A percentile compares a stretch with the other conserved stretches of the same genome.
Conservation (phyloP, 2,113 vertebrate genomes). For the Diadophis punctatus region DNA sequence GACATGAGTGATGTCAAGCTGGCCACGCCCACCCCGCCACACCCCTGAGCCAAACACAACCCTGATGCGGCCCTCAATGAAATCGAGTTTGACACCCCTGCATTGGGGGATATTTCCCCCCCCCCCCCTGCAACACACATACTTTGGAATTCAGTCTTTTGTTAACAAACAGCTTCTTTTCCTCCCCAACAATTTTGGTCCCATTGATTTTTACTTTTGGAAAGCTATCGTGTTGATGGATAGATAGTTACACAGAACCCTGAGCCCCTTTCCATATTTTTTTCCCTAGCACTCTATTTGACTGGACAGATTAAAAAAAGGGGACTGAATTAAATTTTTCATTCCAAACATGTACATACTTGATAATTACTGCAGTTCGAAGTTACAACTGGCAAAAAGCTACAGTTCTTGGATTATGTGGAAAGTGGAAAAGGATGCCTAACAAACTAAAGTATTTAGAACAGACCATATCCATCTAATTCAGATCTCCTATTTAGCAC, state of each 20-base stretch:
- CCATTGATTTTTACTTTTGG: not conserved
- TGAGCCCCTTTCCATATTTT: not conserved
- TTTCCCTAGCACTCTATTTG: not conserved
- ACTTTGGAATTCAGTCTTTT: not conserved
- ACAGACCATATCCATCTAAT: not conserved
- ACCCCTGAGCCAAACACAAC: no score
- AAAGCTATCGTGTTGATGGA: not conserved
- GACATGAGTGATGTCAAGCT: no score
- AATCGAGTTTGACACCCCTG: no score
- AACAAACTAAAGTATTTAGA: not conserved
- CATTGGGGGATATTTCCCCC: not conserved
- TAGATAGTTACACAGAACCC: not conserved
- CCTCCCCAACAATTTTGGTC: not conserved
- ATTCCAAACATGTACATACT: not conserved
- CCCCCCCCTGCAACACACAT: not conserved
- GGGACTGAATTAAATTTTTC: not conserved
- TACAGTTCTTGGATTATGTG: not conserved
- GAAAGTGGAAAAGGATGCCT: not conserved
- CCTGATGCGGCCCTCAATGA: no score
- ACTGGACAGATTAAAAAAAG: not conserved
- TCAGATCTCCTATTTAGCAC: not conserved
- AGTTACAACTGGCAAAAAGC: not conserved
- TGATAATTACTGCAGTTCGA: accelerated
- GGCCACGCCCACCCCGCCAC: no score
- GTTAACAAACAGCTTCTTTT: not conserved